Evolutionary conservation across 2,888 invertebrate genomes (phyloP).

Genomic region (Drosophila affinis): DNA sequence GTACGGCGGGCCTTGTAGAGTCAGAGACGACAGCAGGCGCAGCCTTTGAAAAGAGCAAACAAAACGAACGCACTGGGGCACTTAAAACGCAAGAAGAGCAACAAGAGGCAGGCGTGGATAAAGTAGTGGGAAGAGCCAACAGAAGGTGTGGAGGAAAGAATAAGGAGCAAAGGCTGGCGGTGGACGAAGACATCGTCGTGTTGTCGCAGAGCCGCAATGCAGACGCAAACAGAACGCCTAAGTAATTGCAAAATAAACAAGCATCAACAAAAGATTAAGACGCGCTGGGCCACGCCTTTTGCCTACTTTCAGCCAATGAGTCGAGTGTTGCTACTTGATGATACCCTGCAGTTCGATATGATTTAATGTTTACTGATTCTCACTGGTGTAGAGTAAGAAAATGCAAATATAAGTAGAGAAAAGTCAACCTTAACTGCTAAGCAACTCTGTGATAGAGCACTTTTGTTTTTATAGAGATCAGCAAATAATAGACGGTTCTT

Average conservation of each 20-base stretch:
- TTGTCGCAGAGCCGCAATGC: constrained; percentile 66
- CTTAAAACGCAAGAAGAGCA: constrained; percentile 5
- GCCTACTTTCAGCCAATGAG: constrained; percentile 18
- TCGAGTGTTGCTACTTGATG: neutral
- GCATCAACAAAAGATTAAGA: constrained; percentile 82
- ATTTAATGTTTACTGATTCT: too few species aligned
- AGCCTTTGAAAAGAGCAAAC: constrained; percentile 45
- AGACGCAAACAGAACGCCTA: constrained; percentile 81
- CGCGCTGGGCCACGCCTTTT: constrained; percentile 38
- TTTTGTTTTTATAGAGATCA: too few species aligned
- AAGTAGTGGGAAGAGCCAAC: neutral
- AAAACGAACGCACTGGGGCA: constrained; percentile 40
- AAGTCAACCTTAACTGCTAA: too few species aligned
- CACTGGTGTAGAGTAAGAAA: neutral
- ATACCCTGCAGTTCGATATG: too few species aligned
- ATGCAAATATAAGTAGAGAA: constrained; percentile 4
- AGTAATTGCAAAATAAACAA: constrained; percentile 82
- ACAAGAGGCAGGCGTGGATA: neutral
- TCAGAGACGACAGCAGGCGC: constrained; percentile 3
- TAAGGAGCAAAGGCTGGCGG: constrained; percentile 16
- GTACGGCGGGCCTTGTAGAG: neutral
- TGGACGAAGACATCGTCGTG: constrained; percentile 20
- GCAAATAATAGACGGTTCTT: too few species aligned
- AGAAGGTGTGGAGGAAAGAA: neutral
- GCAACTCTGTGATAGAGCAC: too few species aligned